A percentile compares a stretch with the other conserved stretches of the same genome.
Conservation (phyloP, 2,797 vertebrate genomes). For the Thaleichthys pacificus region DNA sequence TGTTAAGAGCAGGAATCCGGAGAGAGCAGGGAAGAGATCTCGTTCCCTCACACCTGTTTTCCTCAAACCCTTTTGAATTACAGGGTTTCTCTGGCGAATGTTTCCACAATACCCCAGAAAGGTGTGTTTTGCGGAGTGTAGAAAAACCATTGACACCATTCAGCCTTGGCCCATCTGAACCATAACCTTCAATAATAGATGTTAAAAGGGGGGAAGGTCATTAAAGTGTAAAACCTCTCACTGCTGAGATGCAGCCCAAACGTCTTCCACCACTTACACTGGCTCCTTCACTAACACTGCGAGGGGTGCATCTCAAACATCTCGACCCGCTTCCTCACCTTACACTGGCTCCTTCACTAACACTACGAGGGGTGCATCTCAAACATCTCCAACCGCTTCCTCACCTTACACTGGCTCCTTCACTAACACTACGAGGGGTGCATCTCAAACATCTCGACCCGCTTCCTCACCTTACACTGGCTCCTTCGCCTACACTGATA, state of each 20-base stretch:
- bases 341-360: not conserved
- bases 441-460: constrained; percentile 42
- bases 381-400: constrained; percentile 41
- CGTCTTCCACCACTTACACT: constrained; percentile 20
- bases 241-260: constrained; percentile 36
- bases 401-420: not conserved
- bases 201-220: constrained; percentile 62
- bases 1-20: constrained; percentile 70
- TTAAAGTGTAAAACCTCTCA: constrained; percentile 74
- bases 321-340: constrained; percentile 34
- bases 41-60: constrained; percentile 59
- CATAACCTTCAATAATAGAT: constrained; percentile 73
- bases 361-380: constrained; percentile 32
- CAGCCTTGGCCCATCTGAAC: constrained; percentile 9
- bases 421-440: constrained; percentile 16
- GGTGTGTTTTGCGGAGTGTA: constrained; percentile 49
- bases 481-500: not conserved
- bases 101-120: constrained; percentile 43
- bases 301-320: constrained; percentile 41
- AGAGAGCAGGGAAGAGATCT: not conserved
- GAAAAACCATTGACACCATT: constrained; percentile 54
- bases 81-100: constrained; percentile 47
- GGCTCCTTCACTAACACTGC: not conserved
- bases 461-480: not conserved
- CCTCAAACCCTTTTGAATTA: constrained; percentile 55